Percentiles rank a stretch among this genome's conserved stretches.
Evolutionary conservation across 2,797 vertebrate genomes (phyloP).

Genomic region (Loris lydekkerianus): DNA sequence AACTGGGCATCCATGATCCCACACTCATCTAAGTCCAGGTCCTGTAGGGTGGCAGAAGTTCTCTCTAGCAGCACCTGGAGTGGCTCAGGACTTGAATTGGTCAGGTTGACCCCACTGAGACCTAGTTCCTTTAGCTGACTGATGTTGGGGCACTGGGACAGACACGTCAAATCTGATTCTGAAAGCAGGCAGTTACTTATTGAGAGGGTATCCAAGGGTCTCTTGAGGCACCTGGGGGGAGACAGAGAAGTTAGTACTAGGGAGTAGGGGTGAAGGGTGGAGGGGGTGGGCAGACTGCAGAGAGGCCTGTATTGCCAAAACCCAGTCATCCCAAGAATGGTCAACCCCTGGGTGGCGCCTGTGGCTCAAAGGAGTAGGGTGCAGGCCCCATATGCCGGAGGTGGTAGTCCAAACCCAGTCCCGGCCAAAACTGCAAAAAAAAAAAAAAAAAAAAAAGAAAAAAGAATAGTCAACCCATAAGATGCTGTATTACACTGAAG

Average conservation of each 20-base stretch:
- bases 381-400: no score
- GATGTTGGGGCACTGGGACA: background rate
- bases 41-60: constrained; percentile 38
- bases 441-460: no score
- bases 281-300: no score
- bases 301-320: background rate
- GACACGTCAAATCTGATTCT: background rate
- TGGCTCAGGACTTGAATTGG: background rate
- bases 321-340: background rate
- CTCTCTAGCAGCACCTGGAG: constrained; percentile 57
- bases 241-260: background rate
- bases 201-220: constrained; percentile 45
- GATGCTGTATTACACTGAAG: background rate
- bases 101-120: constrained; percentile 44
- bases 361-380: no score
- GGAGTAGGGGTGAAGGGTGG: fast-evolving
- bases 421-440: no score
- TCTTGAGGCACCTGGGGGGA: constrained; percentile 48
- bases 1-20: constrained; percentile 39
- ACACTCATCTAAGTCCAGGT: constrained; percentile 62
- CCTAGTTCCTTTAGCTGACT: constrained; percentile 58
- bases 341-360: background rate
- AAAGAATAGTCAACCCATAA: no score
- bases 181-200: constrained; percentile 50
- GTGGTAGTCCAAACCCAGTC: no score